Evolutionary conservation across 2,888 invertebrate species (phyloP), one percentile per base, ranked within the genome.

Genomic region (Andrena trimmerana): DNA sequence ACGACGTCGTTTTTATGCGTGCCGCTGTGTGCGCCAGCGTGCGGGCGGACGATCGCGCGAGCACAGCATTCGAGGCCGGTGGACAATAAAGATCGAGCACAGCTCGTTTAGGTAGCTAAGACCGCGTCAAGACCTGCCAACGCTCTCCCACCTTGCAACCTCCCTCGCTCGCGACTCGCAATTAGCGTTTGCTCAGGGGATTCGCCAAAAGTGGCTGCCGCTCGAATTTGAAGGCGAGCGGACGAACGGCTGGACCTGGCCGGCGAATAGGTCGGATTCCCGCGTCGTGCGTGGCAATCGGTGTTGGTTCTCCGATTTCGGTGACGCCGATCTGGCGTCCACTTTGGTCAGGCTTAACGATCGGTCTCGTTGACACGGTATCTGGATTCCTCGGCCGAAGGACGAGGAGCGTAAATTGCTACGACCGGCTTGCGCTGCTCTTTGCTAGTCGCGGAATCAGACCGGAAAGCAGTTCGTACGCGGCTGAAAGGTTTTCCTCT

Each of bases 101-200:
- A 31, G 20, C 60, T 57, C 73, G 78, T 85, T 81, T 85, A 88
- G 88, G 88, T 81, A 85, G 86, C 75, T 71, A 62, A 65, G 80
- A 84, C 79, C 77, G 68, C 52, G 86, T 83, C 85, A 76, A 66
- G 74, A 77, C 68, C 80, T 79, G 87, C 78, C 86, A 75, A 84
- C 82, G 77, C 70, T 73, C 54, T 31, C 54, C 27, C 78, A 73
- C 68, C 77, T 80, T 82, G 72, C 78, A 36, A 5, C 57, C 68
- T 57, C 52, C 62, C 50, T 24, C 67, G 50, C 54, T 54, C 67
- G 63, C 42, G 24, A 13, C 42, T 42, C 42, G 42, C 42, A 42
- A 42, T 42, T 42, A 42, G 16, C 42, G 42, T 42, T 42, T 16
- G 42, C 42, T 16, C 42, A 0, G 42, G 13, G 42, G 42, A 42